A percentile compares a stretch with the other conserved stretches of the same genome.
These are phyloP conservation scores for Podocnemis expansa DNA, from an alignment of 2,113 vertebrate species.

Conservation along the genomic window DNA sequence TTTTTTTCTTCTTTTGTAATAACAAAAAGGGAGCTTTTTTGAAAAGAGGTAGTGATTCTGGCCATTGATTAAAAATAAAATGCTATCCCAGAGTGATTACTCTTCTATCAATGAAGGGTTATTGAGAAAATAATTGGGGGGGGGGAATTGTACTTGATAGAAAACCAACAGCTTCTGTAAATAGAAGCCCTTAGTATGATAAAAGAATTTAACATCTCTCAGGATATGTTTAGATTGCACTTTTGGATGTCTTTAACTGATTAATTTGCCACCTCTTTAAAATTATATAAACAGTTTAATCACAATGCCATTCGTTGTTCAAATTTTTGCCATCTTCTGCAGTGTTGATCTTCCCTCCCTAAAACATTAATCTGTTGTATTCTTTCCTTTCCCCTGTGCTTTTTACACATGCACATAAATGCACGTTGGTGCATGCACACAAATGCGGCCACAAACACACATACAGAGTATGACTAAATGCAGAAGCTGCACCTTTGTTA, in stretches of 20 bases:
- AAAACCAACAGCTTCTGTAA: slow-evolving; percentile 15
- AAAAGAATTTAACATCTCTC: slow-evolving; percentile 12
- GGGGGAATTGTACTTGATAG: neutral
- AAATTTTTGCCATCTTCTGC: neutral
- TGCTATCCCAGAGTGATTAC: slow-evolving; percentile 1
- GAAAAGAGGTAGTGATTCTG: neutral
- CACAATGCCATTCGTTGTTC: neutral
- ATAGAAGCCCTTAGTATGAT: neutral
- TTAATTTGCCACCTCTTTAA: neutral
- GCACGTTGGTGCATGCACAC: too few species aligned
- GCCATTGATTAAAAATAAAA: slow-evolving; percentile 46
- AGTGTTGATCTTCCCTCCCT: neutral
- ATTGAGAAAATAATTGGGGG: slow-evolving; percentile 37
- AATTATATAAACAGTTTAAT: neutral
- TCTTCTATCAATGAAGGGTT: neutral
- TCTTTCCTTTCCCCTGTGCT: neutral
- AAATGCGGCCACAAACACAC: neutral
- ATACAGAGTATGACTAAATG: neutral
- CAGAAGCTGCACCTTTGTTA: neutral
- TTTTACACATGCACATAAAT: too few species aligned
- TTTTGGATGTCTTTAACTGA: neutral
- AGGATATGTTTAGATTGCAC: neutral
- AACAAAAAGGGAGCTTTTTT: neutral
- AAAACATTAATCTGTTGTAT: neutral
- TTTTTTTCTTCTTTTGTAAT: slow-evolving; percentile 34